These are phyloP conservation scores for Bilobella aurantiaca DNA, from an alignment of 1,140 invertebrate genomes.

Conservation along the genomic window DNA sequence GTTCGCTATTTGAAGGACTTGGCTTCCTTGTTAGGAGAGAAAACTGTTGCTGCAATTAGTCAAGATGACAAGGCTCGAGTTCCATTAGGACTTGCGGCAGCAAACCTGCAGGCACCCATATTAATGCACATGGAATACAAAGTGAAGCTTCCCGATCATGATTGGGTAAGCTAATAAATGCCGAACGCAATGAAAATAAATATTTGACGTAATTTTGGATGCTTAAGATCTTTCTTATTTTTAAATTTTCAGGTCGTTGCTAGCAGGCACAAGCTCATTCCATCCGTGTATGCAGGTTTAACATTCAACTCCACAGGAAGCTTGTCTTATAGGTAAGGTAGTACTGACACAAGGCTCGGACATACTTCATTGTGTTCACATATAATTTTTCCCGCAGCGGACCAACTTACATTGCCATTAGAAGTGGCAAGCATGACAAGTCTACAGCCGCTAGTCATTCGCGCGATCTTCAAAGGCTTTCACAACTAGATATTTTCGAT, in stretches of 20 bases:
- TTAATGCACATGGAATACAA: constrained; percentile 42
- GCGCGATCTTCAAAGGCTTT: constrained; percentile 37
- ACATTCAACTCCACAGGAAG: constrained; percentile 35
- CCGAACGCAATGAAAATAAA: no score
- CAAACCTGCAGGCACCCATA: constrained; percentile 39
- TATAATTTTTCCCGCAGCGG: constrained; percentile 36
- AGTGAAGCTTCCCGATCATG: constrained; percentile 41
- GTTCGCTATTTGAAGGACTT: constrained; percentile 33
- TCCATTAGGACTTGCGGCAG: constrained; percentile 41
- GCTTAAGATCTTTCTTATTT: no score
- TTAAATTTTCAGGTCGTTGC: no score
- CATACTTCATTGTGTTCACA: no score
- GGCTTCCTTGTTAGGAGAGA: constrained; percentile 32
- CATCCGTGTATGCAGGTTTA: constrained; percentile 37
- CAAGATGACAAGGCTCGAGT: constrained; percentile 43
- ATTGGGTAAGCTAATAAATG: no score
- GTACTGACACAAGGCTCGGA: no score
- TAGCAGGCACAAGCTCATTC: constrained; percentile 37
- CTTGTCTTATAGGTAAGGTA: constrained; percentile 37
- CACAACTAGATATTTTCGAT: constrained; percentile 34
- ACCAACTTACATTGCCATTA: constrained; percentile 41
- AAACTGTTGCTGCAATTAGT: constrained; percentile 34
- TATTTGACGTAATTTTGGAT: no score
- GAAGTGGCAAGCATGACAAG: constrained; percentile 37
- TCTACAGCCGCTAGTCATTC: constrained; percentile 38